Evolutionary conservation across 2,113 vertebrate genomes (phyloP).

Genomic region (Sylvia atricapilla): DNA sequence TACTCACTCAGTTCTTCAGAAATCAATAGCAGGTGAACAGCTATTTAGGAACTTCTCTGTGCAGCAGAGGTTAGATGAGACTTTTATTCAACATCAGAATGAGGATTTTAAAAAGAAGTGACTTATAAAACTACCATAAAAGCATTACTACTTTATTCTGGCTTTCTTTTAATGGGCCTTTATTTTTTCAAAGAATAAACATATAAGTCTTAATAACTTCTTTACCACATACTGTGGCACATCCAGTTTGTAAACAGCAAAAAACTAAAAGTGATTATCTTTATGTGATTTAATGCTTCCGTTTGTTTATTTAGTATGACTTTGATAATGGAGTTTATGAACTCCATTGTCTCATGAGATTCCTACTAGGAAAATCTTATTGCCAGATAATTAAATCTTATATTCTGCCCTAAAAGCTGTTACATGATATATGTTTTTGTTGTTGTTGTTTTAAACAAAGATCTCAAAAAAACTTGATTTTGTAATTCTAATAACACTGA

Average conservation of each 20-base stretch:
- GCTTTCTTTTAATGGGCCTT: background rate
- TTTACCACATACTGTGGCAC: background rate
- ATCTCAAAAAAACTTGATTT: rapidly evolving
- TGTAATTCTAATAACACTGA: background rate
- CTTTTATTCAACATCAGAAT: background rate
- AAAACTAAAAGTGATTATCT: background rate
- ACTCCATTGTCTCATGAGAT: background rate
- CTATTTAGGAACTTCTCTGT: background rate
- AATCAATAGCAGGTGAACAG: background rate
- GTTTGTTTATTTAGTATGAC: background rate
- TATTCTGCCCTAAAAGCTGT: background rate
- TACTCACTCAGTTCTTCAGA: background rate
- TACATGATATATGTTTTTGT: background rate
- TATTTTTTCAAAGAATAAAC: background rate
- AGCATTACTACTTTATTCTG: background rate
- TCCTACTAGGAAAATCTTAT: background rate
- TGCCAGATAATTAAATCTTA: background rate
- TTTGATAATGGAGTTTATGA: background rate
- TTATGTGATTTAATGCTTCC: background rate
- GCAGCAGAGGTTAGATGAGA: background rate
- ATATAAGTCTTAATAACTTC: background rate
- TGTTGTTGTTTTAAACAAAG: background rate
- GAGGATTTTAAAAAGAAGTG: background rate
- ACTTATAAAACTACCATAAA: background rate
- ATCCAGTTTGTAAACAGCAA: background rate